Evolutionary conservation across 1,140 invertebrate species (phyloP).

Genomic region (Dysdera silvatica): DNA sequence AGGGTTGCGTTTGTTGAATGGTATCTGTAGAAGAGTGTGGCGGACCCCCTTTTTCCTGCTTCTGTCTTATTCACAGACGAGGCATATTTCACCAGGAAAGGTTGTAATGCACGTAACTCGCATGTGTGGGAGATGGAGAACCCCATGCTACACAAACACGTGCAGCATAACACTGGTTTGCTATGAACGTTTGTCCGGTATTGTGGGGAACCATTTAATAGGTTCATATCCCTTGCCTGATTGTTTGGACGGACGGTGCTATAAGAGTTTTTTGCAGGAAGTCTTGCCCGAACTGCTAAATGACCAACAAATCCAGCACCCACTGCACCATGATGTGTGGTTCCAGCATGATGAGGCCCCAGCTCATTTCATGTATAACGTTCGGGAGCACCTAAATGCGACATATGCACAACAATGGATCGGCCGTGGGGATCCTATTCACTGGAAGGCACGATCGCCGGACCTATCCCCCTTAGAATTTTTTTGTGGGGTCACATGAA

Average conservation of each 20-base stretch:
- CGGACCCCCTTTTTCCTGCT: not conserved
- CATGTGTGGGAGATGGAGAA: too few relatives aligned
- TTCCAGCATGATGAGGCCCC: not conserved
- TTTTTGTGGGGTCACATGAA: too few relatives aligned
- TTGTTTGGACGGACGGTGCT: too few relatives aligned
- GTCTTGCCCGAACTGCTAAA: too few relatives aligned
- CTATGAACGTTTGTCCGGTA: too few relatives aligned
- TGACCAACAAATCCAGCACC: not conserved
- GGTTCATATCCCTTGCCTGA: too few relatives aligned
- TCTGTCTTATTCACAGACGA: not conserved
- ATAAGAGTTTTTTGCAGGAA: too few relatives aligned
- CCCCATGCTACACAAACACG: too few relatives aligned
- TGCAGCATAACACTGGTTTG: too few relatives aligned
- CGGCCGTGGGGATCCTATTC: not conserved
- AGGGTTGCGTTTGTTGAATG: not conserved
- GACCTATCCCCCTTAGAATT: too few relatives aligned
- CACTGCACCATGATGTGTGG: not conserved
- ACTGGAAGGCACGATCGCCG: not conserved
- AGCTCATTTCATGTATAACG: not conserved
- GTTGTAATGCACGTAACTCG: too few relatives aligned
- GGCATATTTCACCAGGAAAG: not conserved
- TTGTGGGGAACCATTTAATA: too few relatives aligned
- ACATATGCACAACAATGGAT: not conserved
- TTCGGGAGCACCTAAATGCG: not conserved
- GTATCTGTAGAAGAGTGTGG: not conserved